A percentile compares a stretch with the other conserved stretches of the same genome.
Evolutionary conservation across 2,888 invertebrate species (phyloP).

Genomic region (Sicus ferrugineus): DNA sequence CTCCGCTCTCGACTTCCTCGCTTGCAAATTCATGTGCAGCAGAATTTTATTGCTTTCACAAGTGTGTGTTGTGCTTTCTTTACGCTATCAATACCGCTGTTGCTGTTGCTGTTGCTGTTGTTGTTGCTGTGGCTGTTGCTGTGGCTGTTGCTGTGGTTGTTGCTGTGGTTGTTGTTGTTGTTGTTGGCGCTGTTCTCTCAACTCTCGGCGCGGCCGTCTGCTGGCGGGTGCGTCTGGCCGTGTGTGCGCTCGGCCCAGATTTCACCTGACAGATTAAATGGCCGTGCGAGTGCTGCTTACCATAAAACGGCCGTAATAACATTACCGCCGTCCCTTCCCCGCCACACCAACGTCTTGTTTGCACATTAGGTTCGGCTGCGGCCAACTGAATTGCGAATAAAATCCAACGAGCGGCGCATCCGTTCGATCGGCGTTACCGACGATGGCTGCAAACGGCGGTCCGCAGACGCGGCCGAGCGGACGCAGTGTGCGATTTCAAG

Average conservation of each 20-base stretch:
- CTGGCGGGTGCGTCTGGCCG: conserved; percentile 8
- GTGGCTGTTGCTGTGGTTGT: not conserved
- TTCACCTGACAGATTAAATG: conserved; percentile 54
- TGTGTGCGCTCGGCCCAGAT: conserved; percentile 42
- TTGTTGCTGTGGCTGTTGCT: conserved; percentile 20
- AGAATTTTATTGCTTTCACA: conserved; percentile 27
- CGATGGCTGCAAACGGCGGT: too few species aligned
- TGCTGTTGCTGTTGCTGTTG: conserved; percentile 12
- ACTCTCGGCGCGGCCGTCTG: not conserved
- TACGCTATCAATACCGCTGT: conserved; percentile 2
- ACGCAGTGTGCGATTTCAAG: too few species aligned
- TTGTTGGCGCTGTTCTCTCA: conserved; percentile 18
- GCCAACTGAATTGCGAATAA: conserved; percentile 21
- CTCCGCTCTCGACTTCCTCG: conserved; percentile 4
- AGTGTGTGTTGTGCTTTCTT: conserved; percentile 31
- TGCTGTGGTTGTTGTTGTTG: too few species aligned
- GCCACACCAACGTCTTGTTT: not conserved
- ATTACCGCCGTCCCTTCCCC: conserved; percentile 38
- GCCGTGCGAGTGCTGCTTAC: conserved; percentile 50
- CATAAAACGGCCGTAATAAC: conserved; percentile 48
- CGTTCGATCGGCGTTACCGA: too few species aligned
- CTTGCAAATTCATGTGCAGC: conserved; percentile 25
- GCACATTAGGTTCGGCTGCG: not conserved
- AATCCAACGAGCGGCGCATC: too few species aligned
- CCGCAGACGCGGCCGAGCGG: too few species aligned